These are phyloP conservation scores for Sebastes taczanowskii DNA, from an alignment of 2,797 vertebrate genomes.

Conservation along the genomic window DNA sequence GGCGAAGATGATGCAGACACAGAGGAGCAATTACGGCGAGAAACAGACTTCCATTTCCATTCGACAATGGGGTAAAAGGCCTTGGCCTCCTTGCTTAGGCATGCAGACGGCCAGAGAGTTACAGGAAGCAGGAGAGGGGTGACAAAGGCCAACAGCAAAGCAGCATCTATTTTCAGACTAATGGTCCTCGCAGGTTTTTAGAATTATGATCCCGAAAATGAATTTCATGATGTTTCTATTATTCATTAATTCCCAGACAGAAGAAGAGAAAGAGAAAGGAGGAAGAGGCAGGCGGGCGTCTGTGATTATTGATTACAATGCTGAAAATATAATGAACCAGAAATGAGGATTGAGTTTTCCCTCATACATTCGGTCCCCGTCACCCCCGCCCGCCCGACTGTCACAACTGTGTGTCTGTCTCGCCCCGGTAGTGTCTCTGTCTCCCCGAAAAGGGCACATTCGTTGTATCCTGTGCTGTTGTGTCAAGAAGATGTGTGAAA, in stretches of 20 bases:
- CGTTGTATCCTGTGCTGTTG: slow-evolving; percentile 74
- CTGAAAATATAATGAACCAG: slow-evolving; percentile 75
- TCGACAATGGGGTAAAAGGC: slow-evolving; percentile 55
- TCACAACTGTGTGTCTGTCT: slow-evolving; percentile 56
- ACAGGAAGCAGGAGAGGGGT: slow-evolving; percentile 40
- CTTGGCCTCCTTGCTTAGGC: slow-evolving; percentile 61
- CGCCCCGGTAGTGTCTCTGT: slow-evolving; percentile 41
- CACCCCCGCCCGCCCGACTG: slow-evolving; percentile 12
- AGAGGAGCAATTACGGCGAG: slow-evolving; percentile 71
- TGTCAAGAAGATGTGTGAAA: slow-evolving; percentile 67
- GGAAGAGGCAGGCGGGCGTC: slow-evolving; percentile 40
- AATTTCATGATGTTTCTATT: slow-evolving; percentile 76
- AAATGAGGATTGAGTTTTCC: slow-evolving; percentile 57
- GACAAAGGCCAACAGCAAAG: slow-evolving; percentile 61
- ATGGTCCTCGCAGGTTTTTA: slow-evolving; percentile 57
- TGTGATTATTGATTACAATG: slow-evolving; percentile 76
- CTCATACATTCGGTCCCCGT: slow-evolving; percentile 33
- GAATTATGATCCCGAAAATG: slow-evolving; percentile 62
- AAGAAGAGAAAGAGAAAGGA: slow-evolving; percentile 32
- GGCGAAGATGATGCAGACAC: slow-evolving; percentile 70
- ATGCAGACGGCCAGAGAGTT: slow-evolving; percentile 56
- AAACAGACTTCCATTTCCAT: slow-evolving; percentile 61
- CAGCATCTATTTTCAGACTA: slow-evolving; percentile 47
- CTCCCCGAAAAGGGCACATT: slow-evolving; percentile 71
- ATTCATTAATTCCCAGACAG: slow-evolving; percentile 73